These are phyloP conservation scores for Eupleurogrammus muticus DNA, from an alignment of 2,797 vertebrate species.

Conservation along the genomic window DNA sequence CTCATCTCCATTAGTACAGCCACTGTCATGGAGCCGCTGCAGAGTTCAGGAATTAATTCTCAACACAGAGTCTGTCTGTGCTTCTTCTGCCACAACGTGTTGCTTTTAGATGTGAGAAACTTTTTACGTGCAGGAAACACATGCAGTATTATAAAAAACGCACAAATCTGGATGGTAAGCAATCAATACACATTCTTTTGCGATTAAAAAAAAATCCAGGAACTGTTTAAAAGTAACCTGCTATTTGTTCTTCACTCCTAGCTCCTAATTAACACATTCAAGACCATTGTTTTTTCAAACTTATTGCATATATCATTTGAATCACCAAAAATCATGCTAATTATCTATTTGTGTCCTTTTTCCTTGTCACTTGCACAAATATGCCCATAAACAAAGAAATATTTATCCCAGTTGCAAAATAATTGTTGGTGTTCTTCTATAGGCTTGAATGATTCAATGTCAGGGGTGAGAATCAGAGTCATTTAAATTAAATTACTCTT, in stretches of 20 bases:
- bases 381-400: too few species aligned
- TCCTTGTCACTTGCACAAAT: too few species aligned
- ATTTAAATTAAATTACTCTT: too few species aligned
- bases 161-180: background rate
- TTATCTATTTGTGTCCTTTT: too few species aligned
- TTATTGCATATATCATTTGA: too few species aligned
- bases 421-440: too few species aligned
- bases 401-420: too few species aligned
- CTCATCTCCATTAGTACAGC: constrained; percentile 59
- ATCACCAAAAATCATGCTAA: too few species aligned
- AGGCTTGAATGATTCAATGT: too few species aligned
- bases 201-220: background rate
- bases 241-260: background rate
- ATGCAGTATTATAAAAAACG: constrained; percentile 1
- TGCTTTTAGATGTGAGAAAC: background rate
- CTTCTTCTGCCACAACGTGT: background rate
- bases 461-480: too few species aligned
- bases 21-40: constrained; percentile 26
- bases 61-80: constrained; percentile 1
- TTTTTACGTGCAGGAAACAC: background rate
- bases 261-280: background rate
- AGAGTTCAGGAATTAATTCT: constrained; percentile 52
- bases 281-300: too few species aligned
- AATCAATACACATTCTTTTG: background rate
- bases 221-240: background rate